These are phyloP conservation scores for Pilophorus perplexus DNA, from an alignment of 2,888 invertebrate species.

Conservation along the genomic window DNA sequence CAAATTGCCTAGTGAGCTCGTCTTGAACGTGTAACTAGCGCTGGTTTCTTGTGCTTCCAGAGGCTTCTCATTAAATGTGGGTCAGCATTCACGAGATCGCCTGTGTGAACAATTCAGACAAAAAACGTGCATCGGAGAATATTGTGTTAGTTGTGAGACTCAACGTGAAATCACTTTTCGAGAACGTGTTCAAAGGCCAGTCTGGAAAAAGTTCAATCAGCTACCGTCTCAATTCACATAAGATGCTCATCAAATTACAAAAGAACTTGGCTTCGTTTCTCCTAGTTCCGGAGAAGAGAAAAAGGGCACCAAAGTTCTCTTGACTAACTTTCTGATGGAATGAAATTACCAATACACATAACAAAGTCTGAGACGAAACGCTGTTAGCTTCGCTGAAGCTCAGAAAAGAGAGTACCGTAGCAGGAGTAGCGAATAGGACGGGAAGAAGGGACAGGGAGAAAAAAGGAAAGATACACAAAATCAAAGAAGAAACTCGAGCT, in stretches of 20 bases:
- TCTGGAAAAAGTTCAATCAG: neutral
- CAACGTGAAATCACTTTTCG: too few relatives aligned
- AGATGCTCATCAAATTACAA: constrained; percentile 13
- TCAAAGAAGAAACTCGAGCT: constrained; percentile 23
- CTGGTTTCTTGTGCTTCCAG: too few relatives aligned
- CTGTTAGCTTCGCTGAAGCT: constrained; percentile 18
- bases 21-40: too few relatives aligned
- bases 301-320: constrained; percentile 20
- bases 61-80: too few relatives aligned
- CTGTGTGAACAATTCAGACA: too few relatives aligned
- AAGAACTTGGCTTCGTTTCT: neutral
- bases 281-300: neutral
- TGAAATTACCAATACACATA: constrained; percentile 33
- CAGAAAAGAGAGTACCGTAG: neutral
- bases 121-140: too few relatives aligned
- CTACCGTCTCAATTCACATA: constrained; percentile 2
- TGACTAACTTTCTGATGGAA: constrained; percentile 22
- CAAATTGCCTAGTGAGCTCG: too few relatives aligned
- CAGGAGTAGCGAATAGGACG: neutral
- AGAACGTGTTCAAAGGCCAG: neutral
- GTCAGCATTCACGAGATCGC: too few relatives aligned
- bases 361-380: constrained; percentile 24
- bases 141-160: too few relatives aligned
- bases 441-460: neutral
- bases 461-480: constrained; percentile 28